Base-by-base conservation (phyloP, 2,797 vertebrate genomes). In the Trichosurus vulpecula region DNA sequence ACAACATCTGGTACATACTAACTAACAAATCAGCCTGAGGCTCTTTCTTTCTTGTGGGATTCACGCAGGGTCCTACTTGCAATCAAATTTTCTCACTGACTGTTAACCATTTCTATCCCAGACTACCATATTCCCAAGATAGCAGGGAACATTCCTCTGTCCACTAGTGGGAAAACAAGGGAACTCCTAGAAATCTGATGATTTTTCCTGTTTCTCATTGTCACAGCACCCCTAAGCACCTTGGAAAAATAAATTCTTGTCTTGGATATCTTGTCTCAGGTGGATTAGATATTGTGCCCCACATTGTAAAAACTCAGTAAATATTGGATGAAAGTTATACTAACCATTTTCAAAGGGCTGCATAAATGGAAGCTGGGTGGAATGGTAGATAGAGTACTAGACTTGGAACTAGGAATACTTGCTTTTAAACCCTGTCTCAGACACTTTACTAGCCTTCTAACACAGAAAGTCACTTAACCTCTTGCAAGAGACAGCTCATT, bases 1-100 rank as follows among this genome's bases (percentile, higher is more conserved):
- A 61, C 52, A 98, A 91, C 96, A 97, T 97, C 97, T 98, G 94
- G 93, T 97, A 90, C 25, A 0, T 93, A 97, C 96, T 95, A 95
- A 94, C 16, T 66, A 96, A 96, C 54, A 96, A 93, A 96, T 94
- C 51, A 96, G 54, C 90, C 58, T 13, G 22, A 0, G 90, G 54
- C 52, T 61, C 35, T 95, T 6, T 96, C 51, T 94, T 97, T 96
- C 90, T 19, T 93, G 47, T 54, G 66, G 53, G 92, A 90, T 27
- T 19, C 35, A 55, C 22, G 41, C 74, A 95, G 93, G 95, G 31
- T 52, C 30, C 25, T 81, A 91, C 92, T 47, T 81, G 74, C 74
- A 81, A 41, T 81, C 74, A 47, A 9, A 47, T 81, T 81, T 47
- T 81, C 41, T 81, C 74, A 11, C 74, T 47, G 55, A 12, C 53